Conservation (phyloP, 1,140 invertebrate genomes). For the Anagrus nilaparvatae region DNA sequence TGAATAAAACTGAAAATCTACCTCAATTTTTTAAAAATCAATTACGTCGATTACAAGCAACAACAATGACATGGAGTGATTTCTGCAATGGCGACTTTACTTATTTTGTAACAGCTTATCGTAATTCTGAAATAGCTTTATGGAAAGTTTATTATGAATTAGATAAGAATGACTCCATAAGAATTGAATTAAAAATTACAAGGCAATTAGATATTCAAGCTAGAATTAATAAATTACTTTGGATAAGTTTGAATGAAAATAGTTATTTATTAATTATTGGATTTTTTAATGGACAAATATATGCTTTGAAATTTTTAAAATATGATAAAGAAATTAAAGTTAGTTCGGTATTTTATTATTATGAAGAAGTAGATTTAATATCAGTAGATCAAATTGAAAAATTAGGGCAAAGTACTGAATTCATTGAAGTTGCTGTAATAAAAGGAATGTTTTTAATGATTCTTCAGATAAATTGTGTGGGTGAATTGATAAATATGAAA, state of each 20-base stretch:
- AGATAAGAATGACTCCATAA: slow-evolving; percentile 15
- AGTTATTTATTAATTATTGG: slow-evolving; percentile 27
- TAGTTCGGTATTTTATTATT: slow-evolving; percentile 18
- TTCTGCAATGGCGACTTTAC: slow-evolving; percentile 22
- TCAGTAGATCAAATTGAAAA: slow-evolving; percentile 20
- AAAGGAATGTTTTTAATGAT: slow-evolving; percentile 24
- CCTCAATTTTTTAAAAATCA: slow-evolving; percentile 12
- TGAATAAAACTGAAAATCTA: slow-evolving; percentile 8
- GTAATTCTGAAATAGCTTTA: slow-evolving; percentile 29
- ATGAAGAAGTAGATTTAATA: slow-evolving; percentile 26
- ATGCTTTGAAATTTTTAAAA: slow-evolving; percentile 18
- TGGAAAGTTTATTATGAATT: slow-evolving; percentile 27
- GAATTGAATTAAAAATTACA: slow-evolving; percentile 18
- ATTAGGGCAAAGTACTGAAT: slow-evolving; percentile 14
- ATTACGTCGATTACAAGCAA: slow-evolving; percentile 24
- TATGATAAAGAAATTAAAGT: slow-evolving; percentile 14
- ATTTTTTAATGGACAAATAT: slow-evolving; percentile 29
- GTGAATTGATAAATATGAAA: slow-evolving; percentile 16
- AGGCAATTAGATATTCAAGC: slow-evolving; percentile 13
- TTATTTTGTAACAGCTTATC: slow-evolving; percentile 29
- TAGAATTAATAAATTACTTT: slow-evolving; percentile 27
- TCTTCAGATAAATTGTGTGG: slow-evolving; percentile 16
- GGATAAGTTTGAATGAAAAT: slow-evolving; percentile 20
- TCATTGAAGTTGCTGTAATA: slow-evolving; percentile 18
- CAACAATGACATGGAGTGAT: slow-evolving; percentile 31